These are phyloP conservation scores for Diacarnus erythraeanus DNA, from an alignment of 37 sponge, comb jelly and placozoan genomes.

Conservation along the genomic window DNA sequence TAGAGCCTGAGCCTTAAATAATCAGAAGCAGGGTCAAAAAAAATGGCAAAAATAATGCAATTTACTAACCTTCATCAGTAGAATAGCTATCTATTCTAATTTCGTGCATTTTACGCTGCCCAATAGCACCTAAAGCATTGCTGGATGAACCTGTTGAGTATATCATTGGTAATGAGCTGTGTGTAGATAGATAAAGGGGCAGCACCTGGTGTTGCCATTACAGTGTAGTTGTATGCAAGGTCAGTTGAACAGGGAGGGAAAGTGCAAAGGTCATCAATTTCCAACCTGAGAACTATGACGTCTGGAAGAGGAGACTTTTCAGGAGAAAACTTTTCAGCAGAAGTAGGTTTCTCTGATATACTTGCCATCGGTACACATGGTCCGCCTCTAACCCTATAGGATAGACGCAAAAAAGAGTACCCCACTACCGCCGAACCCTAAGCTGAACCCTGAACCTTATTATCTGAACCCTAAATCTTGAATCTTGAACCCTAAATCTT, in stretches of 20 bases:
- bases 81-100: neutral
- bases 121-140: neutral
- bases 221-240: neutral
- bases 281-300: conserved; percentile 16
- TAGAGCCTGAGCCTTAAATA: too few relatives aligned
- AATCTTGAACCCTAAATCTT: too few relatives aligned
- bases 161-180: too few relatives aligned
- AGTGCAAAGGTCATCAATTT: conserved; percentile 23
- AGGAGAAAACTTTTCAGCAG: too few relatives aligned
- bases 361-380: neutral
- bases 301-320: conserved; percentile 9
- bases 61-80: neutral
- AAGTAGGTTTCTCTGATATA: neutral
- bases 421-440: too few relatives aligned
- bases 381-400: too few relatives aligned
- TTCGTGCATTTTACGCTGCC: neutral
- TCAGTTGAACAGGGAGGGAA: neutral
- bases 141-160: too few relatives aligned
- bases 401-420: too few relatives aligned
- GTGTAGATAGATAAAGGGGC: too few relatives aligned
- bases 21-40: too few relatives aligned
- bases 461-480: too few relatives aligned
- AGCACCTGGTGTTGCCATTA: neutral
- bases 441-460: too few relatives aligned
- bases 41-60: neutral